Evolutionary conservation across 2,797 vertebrate species (phyloP).

Genomic region (Gymnocypris eckloni): DNA sequence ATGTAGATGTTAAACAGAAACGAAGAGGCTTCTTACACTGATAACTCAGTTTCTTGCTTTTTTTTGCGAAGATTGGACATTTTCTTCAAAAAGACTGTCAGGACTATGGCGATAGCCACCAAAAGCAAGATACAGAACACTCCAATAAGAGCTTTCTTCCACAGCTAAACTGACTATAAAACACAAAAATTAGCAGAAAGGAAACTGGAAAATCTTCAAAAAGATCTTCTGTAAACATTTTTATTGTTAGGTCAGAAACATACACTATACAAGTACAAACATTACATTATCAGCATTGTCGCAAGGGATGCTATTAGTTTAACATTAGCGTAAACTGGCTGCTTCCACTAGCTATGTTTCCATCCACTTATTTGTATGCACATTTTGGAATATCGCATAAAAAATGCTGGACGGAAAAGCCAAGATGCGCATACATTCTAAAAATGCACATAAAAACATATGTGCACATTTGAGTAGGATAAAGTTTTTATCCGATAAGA

Average conservation of each 20-base stretch:
- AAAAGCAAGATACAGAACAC: conserved; percentile 68
- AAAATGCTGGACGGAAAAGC: no score
- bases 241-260: not conserved
- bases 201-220: not conserved
- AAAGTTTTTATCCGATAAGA: no score
- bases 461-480: no score
- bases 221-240: not conserved
- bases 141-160: conserved; percentile 76
- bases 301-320: not conserved
- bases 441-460: no score
- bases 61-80: conserved; percentile 58
- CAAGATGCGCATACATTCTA: no score
- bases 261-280: not conserved
- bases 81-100: conserved; percentile 67
- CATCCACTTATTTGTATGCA: no score
- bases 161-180: conserved; percentile 73
- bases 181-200: not conserved
- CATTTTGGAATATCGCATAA: no score
- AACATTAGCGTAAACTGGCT: not conserved
- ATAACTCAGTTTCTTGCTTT: conserved; percentile 64
- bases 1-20: not conserved
- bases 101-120: conserved; percentile 65
- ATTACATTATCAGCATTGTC: not conserved
- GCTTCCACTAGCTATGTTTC: not conserved
- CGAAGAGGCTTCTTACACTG: conserved; percentile 73